These are phyloP conservation scores for Oreochromis tanganicae DNA, from an alignment of 2,113 vertebrate genomes.

Conservation along the genomic window DNA sequence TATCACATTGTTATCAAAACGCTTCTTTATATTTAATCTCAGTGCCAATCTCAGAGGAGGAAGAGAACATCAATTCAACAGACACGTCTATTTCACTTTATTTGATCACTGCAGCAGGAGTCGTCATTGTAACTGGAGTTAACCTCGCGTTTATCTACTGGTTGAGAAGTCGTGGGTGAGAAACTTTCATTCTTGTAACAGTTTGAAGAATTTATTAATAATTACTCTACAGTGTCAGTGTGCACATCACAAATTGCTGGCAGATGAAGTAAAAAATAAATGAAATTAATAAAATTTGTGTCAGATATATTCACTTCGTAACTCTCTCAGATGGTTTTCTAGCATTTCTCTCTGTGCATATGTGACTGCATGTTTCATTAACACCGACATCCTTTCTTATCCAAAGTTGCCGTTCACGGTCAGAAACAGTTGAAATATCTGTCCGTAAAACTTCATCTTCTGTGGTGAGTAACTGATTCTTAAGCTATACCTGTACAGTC, in stretches of 20 bases:
- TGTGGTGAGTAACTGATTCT: neutral
- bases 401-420: neutral
- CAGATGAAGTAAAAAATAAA: neutral
- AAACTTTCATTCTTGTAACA: neutral
- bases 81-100: neutral
- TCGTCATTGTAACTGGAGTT: neutral
- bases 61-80: neutral
- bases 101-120: neutral
- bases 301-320: rapidly evolving
- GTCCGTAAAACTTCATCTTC: neutral
- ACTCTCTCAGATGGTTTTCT: rapidly evolving
- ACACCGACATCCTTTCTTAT: neutral
- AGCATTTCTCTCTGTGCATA: neutral
- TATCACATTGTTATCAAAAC: neutral
- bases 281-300: neutral
- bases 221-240: no score
- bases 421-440: neutral
- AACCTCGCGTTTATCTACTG: neutral
- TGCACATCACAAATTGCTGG: rapidly evolving
- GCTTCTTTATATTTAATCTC: neutral
- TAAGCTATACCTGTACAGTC: rapidly evolving
- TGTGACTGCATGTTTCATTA: neutral
- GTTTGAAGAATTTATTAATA: neutral
- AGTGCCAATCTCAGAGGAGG: neutral
- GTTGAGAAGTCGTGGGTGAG: neutral